Percentiles rank a stretch among this genome's conserved stretches.
These are phyloP conservation scores for Tenodera sinensis DNA, from an alignment of 2,888 invertebrate species.

Conservation along the genomic window DNA sequence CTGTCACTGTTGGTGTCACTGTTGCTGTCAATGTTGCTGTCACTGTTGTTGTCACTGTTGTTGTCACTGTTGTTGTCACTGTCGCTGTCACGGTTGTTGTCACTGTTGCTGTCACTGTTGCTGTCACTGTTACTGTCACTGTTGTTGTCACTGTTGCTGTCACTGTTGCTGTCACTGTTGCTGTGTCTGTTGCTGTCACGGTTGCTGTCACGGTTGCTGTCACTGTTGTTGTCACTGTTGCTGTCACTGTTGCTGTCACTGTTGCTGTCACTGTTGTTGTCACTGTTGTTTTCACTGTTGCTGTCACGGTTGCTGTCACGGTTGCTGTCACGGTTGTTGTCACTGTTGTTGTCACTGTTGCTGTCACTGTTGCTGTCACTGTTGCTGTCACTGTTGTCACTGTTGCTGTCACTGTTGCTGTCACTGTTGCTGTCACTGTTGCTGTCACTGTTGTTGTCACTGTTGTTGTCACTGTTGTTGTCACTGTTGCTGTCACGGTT, in stretches of 20 bases:
- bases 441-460: constrained; percentile 7
- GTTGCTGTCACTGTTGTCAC: constrained; percentile 7
- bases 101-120: too few relatives aligned
- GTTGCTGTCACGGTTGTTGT: too few relatives aligned
- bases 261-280: not conserved
- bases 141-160: constrained; percentile 6
- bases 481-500: not conserved
- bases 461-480: constrained; percentile 9
- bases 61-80: constrained; percentile 3
- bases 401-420: constrained; percentile 7
- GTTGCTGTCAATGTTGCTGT: not conserved
- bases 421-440: constrained; percentile 6
- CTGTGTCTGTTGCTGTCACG: too few relatives aligned
- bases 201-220: constrained; percentile 14
- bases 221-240: constrained; percentile 2
- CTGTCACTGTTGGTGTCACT: not conserved
- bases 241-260: not conserved
- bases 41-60: not conserved
- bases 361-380: not conserved
- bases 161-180: constrained; percentile 12
- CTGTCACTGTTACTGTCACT: not conserved
- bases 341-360: too few relatives aligned
- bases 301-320: not conserved
- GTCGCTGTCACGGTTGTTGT: too few relatives aligned
- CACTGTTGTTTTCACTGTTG: not conserved